phyloP scores from a whole-genome alignment of 2,797 vertebrate genomes.

The Scarus forsteni region DNA sequence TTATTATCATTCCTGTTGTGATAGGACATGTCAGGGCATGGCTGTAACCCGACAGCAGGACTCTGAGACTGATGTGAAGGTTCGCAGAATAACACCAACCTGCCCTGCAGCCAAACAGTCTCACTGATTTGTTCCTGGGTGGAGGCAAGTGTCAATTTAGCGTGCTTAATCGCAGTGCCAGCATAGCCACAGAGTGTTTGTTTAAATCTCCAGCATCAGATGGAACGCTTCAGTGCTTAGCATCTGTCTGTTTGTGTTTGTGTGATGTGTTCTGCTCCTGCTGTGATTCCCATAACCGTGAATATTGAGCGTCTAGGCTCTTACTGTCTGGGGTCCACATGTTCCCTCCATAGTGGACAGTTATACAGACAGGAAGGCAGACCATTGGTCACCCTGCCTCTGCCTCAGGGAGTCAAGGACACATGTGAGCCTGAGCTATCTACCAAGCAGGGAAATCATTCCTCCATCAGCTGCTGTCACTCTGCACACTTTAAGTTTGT shows the following conservation, averaged over 20 bases:
- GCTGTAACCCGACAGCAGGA: slow-evolving; percentile 6
- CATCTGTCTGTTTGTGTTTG: slow-evolving; percentile 20
- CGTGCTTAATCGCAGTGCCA: not conserved
- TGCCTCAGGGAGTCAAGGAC: slow-evolving; percentile 3
- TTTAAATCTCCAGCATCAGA: slow-evolving; percentile 8
- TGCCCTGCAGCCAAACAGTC: slow-evolving; percentile 30
- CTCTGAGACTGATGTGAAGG: slow-evolving; percentile 11
- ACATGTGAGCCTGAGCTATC: slow-evolving; percentile 1
- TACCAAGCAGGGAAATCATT: slow-evolving; percentile 18
- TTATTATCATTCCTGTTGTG: slow-evolving; percentile 50
- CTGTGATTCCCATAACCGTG: not conserved
- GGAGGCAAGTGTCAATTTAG: slow-evolving; percentile 3
- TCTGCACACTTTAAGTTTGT: not conserved
- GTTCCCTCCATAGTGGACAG: slow-evolving; percentile 40
- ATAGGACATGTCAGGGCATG: slow-evolving; percentile 47
- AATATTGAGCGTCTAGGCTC: slow-evolving; percentile 7
- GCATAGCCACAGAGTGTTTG: not conserved
- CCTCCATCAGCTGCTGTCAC: not conserved
- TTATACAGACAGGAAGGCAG: slow-evolving; percentile 67
- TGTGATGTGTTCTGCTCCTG: not conserved
- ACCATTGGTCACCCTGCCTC: slow-evolving; percentile 26
- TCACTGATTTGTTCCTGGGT: slow-evolving; percentile 27
- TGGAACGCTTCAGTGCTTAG: not conserved
- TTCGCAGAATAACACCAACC: slow-evolving; percentile 28
- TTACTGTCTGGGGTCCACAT: slow-evolving; percentile 61